These are phyloP conservation scores for Myotis lucifugus DNA, from an alignment of 2,113 vertebrate genomes.

Conservation along the genomic window DNA sequence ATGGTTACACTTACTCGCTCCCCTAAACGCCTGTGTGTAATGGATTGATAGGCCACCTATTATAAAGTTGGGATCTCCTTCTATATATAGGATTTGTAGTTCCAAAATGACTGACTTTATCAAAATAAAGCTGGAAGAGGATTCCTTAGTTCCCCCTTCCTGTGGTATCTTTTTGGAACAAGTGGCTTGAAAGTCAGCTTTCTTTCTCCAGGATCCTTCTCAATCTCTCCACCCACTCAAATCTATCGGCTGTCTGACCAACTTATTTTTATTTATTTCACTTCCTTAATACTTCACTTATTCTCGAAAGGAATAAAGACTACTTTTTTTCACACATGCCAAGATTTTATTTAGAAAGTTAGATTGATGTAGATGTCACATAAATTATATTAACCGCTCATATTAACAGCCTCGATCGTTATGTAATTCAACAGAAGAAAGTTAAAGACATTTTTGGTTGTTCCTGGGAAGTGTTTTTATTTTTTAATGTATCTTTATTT, in stretches of 20 bases:
- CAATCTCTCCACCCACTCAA: not conserved
- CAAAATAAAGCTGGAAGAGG: not conserved
- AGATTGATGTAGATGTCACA: too few species aligned
- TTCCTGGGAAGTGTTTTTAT: too few species aligned
- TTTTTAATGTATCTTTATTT: too few species aligned
- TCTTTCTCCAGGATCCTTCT: not conserved
- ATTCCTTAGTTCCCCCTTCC: not conserved
- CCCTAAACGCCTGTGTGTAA: not conserved
- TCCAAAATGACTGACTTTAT: not conserved
- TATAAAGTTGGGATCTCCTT: not conserved
- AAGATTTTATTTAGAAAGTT: too few species aligned
- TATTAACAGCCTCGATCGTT: too few species aligned
- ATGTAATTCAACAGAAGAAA: too few species aligned
- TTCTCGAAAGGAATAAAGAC: not conserved
- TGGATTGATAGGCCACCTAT: not conserved
- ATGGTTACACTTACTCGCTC: not conserved
- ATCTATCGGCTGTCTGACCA: not conserved
- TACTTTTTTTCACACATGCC: too few species aligned
- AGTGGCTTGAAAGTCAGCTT: not conserved
- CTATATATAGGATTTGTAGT: not conserved
- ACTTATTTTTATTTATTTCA: not conserved
- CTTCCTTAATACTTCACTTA: not conserved
- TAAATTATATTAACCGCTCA: too few species aligned
- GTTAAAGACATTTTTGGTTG: too few species aligned
- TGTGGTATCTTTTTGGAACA: not conserved